Conservation (phyloP, 2,888 invertebrate genomes). For the Erpobdella octoculata region DNA sequence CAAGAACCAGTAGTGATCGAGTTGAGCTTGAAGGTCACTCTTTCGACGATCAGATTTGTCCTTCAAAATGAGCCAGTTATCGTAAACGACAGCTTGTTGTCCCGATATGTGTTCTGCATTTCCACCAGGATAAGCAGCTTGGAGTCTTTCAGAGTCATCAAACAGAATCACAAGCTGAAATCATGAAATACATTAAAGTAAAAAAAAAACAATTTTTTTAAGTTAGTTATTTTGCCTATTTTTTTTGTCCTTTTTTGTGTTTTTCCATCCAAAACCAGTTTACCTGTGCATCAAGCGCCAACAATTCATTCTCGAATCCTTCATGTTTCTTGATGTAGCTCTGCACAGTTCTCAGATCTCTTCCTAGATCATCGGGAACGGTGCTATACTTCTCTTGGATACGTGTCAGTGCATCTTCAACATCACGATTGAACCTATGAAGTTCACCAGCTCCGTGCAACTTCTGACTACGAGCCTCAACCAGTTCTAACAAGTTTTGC, state of each 20-base stretch:
- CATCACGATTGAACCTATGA: conserved; percentile 92
- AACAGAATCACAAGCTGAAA: conserved; percentile 64
- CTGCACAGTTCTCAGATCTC: conserved; percentile 77
- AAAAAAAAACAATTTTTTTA: neutral
- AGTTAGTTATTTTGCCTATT: neutral
- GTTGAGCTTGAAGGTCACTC: conserved; percentile 74
- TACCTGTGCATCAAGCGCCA: conserved; percentile 81
- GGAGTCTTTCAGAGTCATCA: conserved; percentile 81
- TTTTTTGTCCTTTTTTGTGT: neutral
- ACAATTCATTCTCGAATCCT: conserved; percentile 83
- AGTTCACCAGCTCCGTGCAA: conserved; percentile 90
- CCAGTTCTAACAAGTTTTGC: conserved; percentile 77
- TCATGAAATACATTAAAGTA: neutral
- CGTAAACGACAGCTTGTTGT: conserved; percentile 76
- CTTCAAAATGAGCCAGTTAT: conserved; percentile 77
- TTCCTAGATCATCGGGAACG: conserved; percentile 68
- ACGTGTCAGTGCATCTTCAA: conserved; percentile 77
- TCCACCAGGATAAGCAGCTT: conserved; percentile 75
- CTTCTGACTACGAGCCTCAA: conserved; percentile 75
- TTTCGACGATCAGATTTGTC: conserved; percentile 71
- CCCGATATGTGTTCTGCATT: conserved; percentile 81
- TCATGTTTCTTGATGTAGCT: conserved; percentile 78
- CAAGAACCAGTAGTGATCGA: conserved; percentile 79
- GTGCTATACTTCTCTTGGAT: conserved; percentile 80
- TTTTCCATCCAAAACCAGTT: neutral